Evolutionary conservation across 2,797 vertebrate genomes (phyloP).

Genomic region (Notamacropus eugenii): DNA sequence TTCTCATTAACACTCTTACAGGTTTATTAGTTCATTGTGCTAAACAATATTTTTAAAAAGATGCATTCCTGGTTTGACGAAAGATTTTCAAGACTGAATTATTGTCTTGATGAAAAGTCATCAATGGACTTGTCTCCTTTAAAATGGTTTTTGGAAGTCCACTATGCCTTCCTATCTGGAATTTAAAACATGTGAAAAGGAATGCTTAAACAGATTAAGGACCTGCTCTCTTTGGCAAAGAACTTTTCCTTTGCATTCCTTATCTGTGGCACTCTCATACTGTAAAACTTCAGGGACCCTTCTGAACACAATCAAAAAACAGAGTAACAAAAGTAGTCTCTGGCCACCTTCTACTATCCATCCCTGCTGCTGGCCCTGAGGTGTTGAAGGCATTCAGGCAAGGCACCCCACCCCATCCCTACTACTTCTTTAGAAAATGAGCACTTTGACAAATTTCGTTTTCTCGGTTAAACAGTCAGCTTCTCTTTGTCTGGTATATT

Average conservation of each 20-base stretch:
- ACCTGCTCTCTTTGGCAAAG: constrained; percentile 64
- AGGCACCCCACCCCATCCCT: constrained; percentile 13
- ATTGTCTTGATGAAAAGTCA: constrained; percentile 58
- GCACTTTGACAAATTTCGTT: constrained; percentile 76
- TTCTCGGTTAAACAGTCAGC: constrained; percentile 77
- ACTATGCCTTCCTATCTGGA: constrained; percentile 63
- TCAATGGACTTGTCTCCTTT: constrained; percentile 48
- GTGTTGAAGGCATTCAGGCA: constrained; percentile 65
- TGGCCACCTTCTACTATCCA: constrained; percentile 70
- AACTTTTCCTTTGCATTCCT: constrained; percentile 61
- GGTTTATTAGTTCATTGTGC: neutral
- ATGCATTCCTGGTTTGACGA: constrained; percentile 51
- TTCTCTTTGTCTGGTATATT: constrained; percentile 75
- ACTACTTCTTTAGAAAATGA: constrained; percentile 65
- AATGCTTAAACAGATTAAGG: constrained; percentile 68
- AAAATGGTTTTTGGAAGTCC: constrained; percentile 62
- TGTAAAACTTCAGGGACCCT: constrained; percentile 51
- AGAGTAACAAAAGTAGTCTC: constrained; percentile 52
- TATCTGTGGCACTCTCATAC: constrained; percentile 58
- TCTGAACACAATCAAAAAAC: constrained; percentile 64
- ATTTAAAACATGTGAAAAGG: constrained; percentile 65
- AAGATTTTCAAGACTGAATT: constrained; percentile 60
- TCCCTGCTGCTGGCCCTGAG: constrained; percentile 52
- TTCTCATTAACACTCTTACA: constrained; percentile 3
- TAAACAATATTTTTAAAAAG: constrained; percentile 33